Evolutionary conservation across 2,797 vertebrate genomes (phyloP).

Genomic region (Falco columbarius): DNA sequence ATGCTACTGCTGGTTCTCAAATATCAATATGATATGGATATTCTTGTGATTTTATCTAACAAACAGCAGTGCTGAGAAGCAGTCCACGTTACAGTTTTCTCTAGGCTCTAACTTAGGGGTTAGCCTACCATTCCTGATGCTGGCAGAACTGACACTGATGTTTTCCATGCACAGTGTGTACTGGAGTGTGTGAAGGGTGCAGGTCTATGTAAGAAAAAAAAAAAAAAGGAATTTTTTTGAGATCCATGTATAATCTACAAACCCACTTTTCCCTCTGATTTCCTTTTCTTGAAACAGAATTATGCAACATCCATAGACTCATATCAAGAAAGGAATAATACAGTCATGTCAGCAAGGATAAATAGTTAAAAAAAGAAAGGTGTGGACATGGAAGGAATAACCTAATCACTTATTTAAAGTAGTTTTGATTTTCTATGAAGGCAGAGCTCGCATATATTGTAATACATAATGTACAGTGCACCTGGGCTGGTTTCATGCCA

Average conservation of each 20-base stretch:
- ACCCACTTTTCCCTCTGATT: neutral
- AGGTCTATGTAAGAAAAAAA: neutral
- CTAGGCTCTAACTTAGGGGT: neutral
- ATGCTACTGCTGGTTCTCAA: neutral
- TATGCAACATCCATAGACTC: neutral
- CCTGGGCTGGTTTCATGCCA: neutral
- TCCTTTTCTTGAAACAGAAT: neutral
- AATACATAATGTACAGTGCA: neutral
- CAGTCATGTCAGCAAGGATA: neutral
- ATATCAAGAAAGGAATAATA: neutral
- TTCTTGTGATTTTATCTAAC: neutral
- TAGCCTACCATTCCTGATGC: neutral
- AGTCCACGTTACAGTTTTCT: neutral
- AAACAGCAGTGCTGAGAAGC: neutral
- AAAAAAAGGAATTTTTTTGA: neutral
- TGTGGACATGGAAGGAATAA: neutral
- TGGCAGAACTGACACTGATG: neutral
- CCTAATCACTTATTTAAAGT: neutral
- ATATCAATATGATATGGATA: neutral
- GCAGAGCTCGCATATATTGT: neutral
- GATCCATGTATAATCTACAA: neutral
- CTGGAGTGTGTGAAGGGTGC: neutral
- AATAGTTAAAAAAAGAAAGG: neutral
- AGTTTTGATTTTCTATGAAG: neutral
- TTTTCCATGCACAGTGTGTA: neutral